A percentile compares a stretch with the other conserved stretches of the same genome.
phyloP scores from a whole-genome alignment of 2,888 invertebrate genomes.

The Apomyelois bistriatella region DNA sequence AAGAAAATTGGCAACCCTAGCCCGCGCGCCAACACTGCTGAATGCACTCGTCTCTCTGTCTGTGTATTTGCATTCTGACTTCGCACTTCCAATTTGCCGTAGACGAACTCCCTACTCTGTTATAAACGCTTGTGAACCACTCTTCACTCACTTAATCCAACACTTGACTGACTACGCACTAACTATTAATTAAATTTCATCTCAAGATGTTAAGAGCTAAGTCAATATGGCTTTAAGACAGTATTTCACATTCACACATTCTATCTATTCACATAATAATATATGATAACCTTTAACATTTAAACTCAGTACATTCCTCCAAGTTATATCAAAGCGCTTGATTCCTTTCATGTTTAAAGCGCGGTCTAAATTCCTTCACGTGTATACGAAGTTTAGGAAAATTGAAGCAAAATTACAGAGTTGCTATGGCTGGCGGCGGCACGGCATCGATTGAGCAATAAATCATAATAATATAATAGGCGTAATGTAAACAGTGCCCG shows the following conservation, averaged over 20 bases:
- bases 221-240: not conserved
- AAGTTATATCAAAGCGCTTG: slow-evolving; percentile 59
- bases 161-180: not conserved
- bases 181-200: not conserved
- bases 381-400: slow-evolving; percentile 56
- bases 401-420: slow-evolving; percentile 60
- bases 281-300: slow-evolving; percentile 12
- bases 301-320: slow-evolving; percentile 16
- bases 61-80: slow-evolving; percentile 48
- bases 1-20: too few relatives aligned
- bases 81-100: slow-evolving; percentile 46
- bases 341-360: slow-evolving; percentile 58
- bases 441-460: slow-evolving; percentile 71
- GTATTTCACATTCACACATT: not conserved
- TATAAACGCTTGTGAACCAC: slow-evolving; percentile 1
- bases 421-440: slow-evolving; percentile 34
- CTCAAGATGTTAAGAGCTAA: not conserved
- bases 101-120: slow-evolving; percentile 28
- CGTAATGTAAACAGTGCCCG: slow-evolving; percentile 65
- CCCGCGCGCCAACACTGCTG: slow-evolving; percentile 21
- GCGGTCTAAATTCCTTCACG: slow-evolving; percentile 65
- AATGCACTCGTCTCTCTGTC: slow-evolving; percentile 38
- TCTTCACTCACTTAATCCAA: not conserved
- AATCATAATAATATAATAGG: slow-evolving; percentile 74
- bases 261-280: not conserved